These are phyloP conservation scores for Chrysocyon brachyurus DNA, from an alignment of 2,797 vertebrate genomes.

Conservation along the genomic window DNA sequence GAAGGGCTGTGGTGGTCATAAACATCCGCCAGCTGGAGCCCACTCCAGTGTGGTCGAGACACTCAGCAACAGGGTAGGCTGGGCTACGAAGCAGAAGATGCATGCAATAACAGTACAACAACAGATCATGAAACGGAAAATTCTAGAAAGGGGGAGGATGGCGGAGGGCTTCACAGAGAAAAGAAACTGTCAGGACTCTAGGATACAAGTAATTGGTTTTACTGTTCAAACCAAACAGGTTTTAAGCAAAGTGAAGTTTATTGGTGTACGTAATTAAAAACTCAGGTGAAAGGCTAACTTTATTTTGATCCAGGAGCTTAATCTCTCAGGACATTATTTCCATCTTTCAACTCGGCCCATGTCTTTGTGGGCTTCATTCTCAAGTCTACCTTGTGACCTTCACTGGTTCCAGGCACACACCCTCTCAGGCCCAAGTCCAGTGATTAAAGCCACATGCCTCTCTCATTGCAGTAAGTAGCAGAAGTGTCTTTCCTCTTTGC, in stretches of 20 bases:
- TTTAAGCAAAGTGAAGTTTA: neutral
- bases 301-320: neutral
- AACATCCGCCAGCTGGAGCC: neutral
- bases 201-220: neutral
- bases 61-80: neutral
- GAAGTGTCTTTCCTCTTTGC: neutral
- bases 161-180: neutral
- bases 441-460: neutral
- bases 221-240: neutral
- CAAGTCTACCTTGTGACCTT: neutral
- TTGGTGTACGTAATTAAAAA: neutral
- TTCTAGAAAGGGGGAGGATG: neutral
- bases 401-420: neutral
- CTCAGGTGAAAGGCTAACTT: neutral
- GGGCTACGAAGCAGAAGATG: rapidly evolving
- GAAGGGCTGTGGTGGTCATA: neutral
- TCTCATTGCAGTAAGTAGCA: neutral
- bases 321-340: neutral
- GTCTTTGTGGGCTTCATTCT: neutral
- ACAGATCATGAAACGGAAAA: neutral
- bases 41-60: neutral
- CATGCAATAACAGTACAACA: neutral
- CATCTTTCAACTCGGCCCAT: neutral
- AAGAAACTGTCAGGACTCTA: neutral
- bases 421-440: neutral